Percentiles rank a stretch among this genome's conserved stretches.
Evolutionary conservation across 2,888 invertebrate species (phyloP).

Genomic region (Caenorhabditis angaria): DNA sequence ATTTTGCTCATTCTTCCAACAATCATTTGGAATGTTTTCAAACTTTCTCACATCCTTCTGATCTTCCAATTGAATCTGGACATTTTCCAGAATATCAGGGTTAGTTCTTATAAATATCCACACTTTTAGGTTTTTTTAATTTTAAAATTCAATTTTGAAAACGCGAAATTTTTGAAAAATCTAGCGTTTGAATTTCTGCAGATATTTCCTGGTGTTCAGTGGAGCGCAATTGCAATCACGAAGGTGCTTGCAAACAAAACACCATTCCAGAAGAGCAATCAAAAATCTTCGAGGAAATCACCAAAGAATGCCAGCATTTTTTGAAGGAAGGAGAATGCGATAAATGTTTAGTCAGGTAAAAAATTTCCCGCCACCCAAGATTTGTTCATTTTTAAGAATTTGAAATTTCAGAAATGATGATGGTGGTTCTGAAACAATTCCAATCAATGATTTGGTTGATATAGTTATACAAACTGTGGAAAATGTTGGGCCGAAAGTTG

Average conservation of each 20-base stretch:
- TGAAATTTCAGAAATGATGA: conserved; percentile 20
- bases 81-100: conserved; percentile 18
- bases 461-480: conserved; percentile 45
- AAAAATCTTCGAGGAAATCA: conserved; percentile 46
- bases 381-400: conserved; percentile 12
- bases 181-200: conserved; percentile 21
- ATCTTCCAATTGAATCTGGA: conserved; percentile 31
- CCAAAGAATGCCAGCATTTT: conserved; percentile 52
- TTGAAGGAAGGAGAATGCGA: conserved; percentile 37
- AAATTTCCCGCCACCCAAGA: too few species aligned
- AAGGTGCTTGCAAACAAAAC: conserved; percentile 11
- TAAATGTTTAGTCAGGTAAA: conserved; percentile 40
- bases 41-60: conserved; percentile 33
- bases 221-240: conserved; percentile 30
- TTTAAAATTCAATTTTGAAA: too few species aligned
- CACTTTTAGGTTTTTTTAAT: too few species aligned
- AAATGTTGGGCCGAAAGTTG: conserved; percentile 15
- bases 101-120: too few species aligned
- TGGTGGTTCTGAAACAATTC: conserved; percentile 38
- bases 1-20: conserved; percentile 36
- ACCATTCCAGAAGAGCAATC: conserved; percentile 32
- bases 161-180: conserved; percentile 31
- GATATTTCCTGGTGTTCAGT: conserved; percentile 26
- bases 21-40: conserved; percentile 39
- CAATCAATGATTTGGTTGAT: conserved; percentile 43